These are phyloP conservation scores for Mesopsocus fuscifrons DNA, from an alignment of 2,888 invertebrate genomes.

Conservation along the genomic window DNA sequence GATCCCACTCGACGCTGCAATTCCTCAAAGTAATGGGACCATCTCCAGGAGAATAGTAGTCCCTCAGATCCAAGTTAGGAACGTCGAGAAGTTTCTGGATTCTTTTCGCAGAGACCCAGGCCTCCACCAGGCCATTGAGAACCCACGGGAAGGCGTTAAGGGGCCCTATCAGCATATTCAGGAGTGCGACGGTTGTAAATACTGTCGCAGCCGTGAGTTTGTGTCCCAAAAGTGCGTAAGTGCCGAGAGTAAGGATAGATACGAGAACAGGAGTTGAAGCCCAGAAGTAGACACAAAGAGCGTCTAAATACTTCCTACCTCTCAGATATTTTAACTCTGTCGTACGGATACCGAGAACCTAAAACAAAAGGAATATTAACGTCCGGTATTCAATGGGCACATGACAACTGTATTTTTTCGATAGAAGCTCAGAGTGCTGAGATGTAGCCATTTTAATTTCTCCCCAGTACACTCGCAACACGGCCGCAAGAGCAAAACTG, in stretches of 20 bases:
- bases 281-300: constrained; percentile 96
- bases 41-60: constrained; percentile 4
- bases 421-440: too few relatives aligned
- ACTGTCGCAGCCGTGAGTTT: constrained; percentile 71
- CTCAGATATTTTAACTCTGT: constrained; percentile 60
- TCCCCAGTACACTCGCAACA: too few relatives aligned
- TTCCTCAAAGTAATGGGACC: too few relatives aligned
- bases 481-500: too few relatives aligned
- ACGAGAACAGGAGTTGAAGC: constrained; percentile 90
- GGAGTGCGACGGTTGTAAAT: constrained; percentile 83
- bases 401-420: too few relatives aligned
- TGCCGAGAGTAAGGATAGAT: constrained; percentile 62
- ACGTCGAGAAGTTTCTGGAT: constrained; percentile 66
- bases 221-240: constrained; percentile 58
- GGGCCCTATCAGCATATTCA: constrained; percentile 91
- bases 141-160: constrained; percentile 98
- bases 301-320: constrained; percentile 87
- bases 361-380: constrained; percentile 1
- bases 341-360: constrained; percentile 36
- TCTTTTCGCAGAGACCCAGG: constrained; percentile 83
- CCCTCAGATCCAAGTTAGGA: constrained; percentile 16
- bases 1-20: too few relatives aligned
- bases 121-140: constrained; percentile 85
- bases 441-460: too few relatives aligned
- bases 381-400: too few relatives aligned